Conservation (phyloP, 1,140 invertebrate species). For the Dinothrombium tinctorium region DNA sequence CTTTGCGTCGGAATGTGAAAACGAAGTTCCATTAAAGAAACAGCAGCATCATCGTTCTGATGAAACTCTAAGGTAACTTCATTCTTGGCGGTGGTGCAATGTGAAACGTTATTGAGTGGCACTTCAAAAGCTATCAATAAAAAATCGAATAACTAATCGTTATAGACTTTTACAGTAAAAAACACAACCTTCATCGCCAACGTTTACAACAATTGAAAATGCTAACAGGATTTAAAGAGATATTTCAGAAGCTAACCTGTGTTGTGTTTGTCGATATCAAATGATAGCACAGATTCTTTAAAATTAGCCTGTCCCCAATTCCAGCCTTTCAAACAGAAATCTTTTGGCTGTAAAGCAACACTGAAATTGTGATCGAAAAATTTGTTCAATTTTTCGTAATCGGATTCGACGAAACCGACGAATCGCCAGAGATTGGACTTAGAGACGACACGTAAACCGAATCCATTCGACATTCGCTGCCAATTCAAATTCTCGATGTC, state of each 20-base stretch:
- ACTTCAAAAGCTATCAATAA: slow-evolving; percentile 63
- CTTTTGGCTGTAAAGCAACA: slow-evolving; percentile 33
- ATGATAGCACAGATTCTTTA: slow-evolving; percentile 62
- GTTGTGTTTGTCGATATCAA: slow-evolving; percentile 59
- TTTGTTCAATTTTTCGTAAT: slow-evolving; percentile 31
- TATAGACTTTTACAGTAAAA: neutral
- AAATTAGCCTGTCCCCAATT: slow-evolving; percentile 96
- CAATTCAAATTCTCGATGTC: slow-evolving; percentile 81
- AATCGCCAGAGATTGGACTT: slow-evolving; percentile 75
- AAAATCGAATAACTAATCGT: slow-evolving; percentile 1
- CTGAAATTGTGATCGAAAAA: slow-evolving; percentile 62
- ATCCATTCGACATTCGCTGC: slow-evolving; percentile 66
- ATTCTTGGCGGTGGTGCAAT: slow-evolving; percentile 90
- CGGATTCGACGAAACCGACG: slow-evolving; percentile 68
- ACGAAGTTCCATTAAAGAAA: slow-evolving; percentile 86
- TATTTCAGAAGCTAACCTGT: no score
- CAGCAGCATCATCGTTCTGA: slow-evolving; percentile 92
- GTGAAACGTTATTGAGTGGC: slow-evolving; percentile 79
- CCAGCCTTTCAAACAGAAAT: slow-evolving; percentile 88
- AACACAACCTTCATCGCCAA: neutral
- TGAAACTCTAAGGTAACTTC: slow-evolving; percentile 97
- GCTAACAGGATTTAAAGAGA: no score
- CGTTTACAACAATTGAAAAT: no score
- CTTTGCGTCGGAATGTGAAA: slow-evolving; percentile 68
- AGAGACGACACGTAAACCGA: slow-evolving; percentile 73